These are phyloP conservation scores for Hippoglossus hippoglossus DNA, from an alignment of 2,797 vertebrate species.

Conservation along the genomic window DNA sequence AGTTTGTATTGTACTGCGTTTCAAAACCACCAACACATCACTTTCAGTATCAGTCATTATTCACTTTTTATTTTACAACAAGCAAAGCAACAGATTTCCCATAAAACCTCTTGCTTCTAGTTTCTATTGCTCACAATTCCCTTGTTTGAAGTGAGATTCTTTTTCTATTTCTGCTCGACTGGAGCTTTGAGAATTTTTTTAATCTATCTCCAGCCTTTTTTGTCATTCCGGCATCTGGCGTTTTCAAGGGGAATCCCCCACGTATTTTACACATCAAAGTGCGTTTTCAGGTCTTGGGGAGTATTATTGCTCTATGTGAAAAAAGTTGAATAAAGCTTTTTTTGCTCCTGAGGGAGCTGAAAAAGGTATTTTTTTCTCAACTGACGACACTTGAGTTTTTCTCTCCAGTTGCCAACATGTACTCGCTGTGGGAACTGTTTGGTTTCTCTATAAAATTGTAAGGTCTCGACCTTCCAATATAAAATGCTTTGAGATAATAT, in stretches of 20 bases:
- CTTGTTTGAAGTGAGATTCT: not conserved
- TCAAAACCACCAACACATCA: constrained; percentile 19
- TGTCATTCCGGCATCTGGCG: constrained; percentile 12
- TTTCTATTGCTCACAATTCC: constrained; percentile 15
- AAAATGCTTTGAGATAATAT: no score
- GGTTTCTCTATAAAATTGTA: no score
- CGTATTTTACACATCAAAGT: constrained; percentile 2
- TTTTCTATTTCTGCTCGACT: not conserved
- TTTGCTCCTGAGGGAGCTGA: not conserved
- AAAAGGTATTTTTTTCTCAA: not conserved
- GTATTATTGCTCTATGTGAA: not conserved
- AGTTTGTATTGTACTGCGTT: not conserved
- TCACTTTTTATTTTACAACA: no score
- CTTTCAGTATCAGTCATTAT: not conserved
- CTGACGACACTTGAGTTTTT: not conserved
- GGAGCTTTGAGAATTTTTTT: not conserved
- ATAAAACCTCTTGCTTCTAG: constrained; percentile 4
- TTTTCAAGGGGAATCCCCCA: constrained; percentile 7
- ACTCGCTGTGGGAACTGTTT: no score
- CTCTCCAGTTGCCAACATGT: no score
- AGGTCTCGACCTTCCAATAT: no score
- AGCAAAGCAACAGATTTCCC: not conserved
- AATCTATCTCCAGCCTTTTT: constrained; percentile 9
- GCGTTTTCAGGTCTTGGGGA: not conserved
- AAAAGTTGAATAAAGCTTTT: not conserved